phyloP scores from a whole-genome alignment of 2,888 invertebrate genomes.

The Lepidocyrtoides sp. region DNA sequence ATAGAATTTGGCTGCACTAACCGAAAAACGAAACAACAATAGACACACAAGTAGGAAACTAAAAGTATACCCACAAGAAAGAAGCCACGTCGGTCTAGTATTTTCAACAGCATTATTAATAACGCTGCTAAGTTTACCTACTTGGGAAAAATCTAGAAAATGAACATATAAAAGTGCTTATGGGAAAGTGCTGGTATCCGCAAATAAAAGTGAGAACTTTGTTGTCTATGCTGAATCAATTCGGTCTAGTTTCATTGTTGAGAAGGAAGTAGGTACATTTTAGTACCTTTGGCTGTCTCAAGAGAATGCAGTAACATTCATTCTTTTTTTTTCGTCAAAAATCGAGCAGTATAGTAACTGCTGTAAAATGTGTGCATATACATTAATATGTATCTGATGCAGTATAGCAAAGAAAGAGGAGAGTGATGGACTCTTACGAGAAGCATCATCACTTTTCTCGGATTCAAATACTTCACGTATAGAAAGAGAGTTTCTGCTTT shows the following conservation, averaged over 20 bases:
- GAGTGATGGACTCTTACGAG: conserved; percentile 52
- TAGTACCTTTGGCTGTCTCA: conserved; percentile 34
- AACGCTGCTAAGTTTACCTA: conserved; percentile 11
- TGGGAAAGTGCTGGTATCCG: neutral
- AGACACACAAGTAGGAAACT: neutral
- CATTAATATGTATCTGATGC: neutral
- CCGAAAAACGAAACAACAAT: neutral
- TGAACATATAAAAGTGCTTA: neutral
- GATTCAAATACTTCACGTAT: neutral
- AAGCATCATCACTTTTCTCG: conserved; percentile 28
- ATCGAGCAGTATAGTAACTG: conserved; percentile 45
- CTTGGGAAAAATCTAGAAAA: conserved; percentile 2
- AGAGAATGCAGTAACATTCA: conserved; percentile 46
- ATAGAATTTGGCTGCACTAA: neutral
- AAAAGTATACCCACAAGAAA: neutral
- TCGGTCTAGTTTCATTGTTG: neutral
- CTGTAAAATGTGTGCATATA: conserved; percentile 44
- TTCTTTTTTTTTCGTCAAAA: neutral
- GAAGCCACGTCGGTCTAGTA: neutral
- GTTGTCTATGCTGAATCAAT: neutral
- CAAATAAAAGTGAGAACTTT: neutral
- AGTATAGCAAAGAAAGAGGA: neutral
- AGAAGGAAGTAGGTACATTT: neutral
- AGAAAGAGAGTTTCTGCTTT: neutral
- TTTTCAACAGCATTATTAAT: conserved; percentile 43